A percentile compares a stretch with the other conserved stretches of the same genome.
Conservation (phyloP, 2,888 invertebrate species). For the Latrodectus elegans region DNA sequence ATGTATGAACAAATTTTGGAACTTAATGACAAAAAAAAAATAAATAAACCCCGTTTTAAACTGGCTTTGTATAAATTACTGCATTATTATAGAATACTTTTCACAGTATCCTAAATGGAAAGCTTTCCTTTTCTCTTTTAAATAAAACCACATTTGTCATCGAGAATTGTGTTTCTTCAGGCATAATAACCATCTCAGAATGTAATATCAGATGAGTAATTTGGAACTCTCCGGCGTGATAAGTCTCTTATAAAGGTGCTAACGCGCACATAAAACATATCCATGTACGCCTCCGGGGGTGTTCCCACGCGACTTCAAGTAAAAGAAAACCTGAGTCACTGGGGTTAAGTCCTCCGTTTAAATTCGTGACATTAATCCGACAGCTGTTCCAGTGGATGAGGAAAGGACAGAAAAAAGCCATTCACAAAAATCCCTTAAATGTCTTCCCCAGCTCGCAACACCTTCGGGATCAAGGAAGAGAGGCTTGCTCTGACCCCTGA, state of each 20-base stretch:
- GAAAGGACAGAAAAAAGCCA: slow-evolving; percentile 7
- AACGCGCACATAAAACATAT: slow-evolving; percentile 15
- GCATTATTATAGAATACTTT: background rate
- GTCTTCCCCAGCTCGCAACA: slow-evolving; percentile 6
- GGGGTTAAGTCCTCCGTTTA: slow-evolving; percentile 60
- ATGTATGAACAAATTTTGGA: too few species aligned
- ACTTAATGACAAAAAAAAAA: too few species aligned
- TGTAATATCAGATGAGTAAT: background rate
- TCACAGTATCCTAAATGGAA: background rate
- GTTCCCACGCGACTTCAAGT: slow-evolving; percentile 6
- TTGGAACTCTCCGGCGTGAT: background rate
- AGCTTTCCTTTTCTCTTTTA: background rate
- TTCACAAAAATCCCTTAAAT: slow-evolving; percentile 50
- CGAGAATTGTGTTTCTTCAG: background rate
- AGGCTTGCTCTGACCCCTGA: background rate
- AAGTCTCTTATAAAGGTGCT: background rate
- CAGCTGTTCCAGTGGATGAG: slow-evolving; percentile 37
- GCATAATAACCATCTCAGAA: background rate
- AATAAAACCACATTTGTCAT: background rate
- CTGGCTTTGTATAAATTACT: too few species aligned
- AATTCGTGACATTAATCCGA: slow-evolving; percentile 57
- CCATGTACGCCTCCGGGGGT: slow-evolving; percentile 15
- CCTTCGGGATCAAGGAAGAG: background rate
- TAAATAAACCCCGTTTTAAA: too few species aligned
- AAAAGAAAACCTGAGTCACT: slow-evolving; percentile 15